phyloP scores from a whole-genome alignment of 2,797 vertebrate species.

The Bradypodion ventrale region DNA sequence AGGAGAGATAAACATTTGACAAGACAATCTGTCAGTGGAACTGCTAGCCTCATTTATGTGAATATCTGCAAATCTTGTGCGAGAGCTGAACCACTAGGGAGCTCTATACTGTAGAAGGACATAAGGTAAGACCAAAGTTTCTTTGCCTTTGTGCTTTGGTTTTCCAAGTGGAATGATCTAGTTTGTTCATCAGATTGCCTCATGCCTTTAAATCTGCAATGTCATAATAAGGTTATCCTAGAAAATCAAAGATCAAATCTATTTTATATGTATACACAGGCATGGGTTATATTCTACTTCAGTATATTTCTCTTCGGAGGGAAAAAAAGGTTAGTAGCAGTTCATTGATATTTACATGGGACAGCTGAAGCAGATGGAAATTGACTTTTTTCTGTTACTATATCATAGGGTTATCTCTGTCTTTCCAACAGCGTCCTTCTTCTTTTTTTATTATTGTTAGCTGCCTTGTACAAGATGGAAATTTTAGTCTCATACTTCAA shows the following conservation, averaged over 20 bases:
- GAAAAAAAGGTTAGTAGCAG: background rate
- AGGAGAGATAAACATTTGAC: conserved; percentile 7
- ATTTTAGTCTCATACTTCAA: background rate
- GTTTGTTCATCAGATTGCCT: conserved; percentile 11
- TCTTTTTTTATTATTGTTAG: background rate
- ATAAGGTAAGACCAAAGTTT: conserved; percentile 12
- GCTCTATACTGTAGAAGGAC: background rate
- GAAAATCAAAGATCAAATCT: conserved; percentile 15
- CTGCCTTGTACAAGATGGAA: background rate
- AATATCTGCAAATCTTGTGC: conserved; percentile 2
- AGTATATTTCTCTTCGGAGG: conserved; percentile 6
- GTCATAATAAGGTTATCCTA: conserved; percentile 17
- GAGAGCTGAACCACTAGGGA: background rate
- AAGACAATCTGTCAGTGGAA: conserved; percentile 19
- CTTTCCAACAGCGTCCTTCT: background rate
- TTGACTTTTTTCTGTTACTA: background rate
- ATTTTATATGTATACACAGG: background rate
- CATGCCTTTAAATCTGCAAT: conserved; percentile 13
- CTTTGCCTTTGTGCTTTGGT: conserved; percentile 13
- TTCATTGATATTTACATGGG: background rate
- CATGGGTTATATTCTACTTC: background rate
- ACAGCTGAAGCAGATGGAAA: background rate
- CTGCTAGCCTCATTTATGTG: background rate
- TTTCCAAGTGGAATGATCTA: conserved; percentile 18
- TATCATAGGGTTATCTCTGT: background rate